These are phyloP conservation scores for Nipponacmea schrenckii DNA, from an alignment of 2,888 invertebrate species.

Conservation along the genomic window DNA sequence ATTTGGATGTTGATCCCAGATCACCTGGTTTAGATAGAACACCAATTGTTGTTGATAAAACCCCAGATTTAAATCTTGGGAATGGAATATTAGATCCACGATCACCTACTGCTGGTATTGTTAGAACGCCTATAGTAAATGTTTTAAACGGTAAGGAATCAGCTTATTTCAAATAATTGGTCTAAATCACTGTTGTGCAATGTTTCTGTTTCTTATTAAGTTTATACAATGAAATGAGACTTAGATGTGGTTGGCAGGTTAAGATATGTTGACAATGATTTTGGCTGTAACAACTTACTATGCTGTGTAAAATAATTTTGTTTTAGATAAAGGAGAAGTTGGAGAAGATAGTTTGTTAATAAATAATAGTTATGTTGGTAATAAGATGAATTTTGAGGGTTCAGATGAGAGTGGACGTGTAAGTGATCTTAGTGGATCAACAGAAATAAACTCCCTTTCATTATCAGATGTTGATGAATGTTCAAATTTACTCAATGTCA, in stretches of 20 bases:
- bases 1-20: slow-evolving; percentile 46
- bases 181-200: too few species aligned
- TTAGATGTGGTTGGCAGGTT: too few species aligned
- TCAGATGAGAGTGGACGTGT: slow-evolving; percentile 2
- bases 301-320: too few species aligned
- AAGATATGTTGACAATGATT: too few species aligned
- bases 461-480: slow-evolving; percentile 18
- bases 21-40: slow-evolving; percentile 51
- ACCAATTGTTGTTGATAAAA: slow-evolving; percentile 54
- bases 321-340: background rate
- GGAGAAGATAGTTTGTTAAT: background rate
- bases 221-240: too few species aligned
- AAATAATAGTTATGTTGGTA: background rate
- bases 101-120: slow-evolving; percentile 41
- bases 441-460: slow-evolving; percentile 12
- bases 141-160: slow-evolving; percentile 4
- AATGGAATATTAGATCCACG: slow-evolving; percentile 37
- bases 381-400: background rate
- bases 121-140: slow-evolving; percentile 40
- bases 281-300: too few species aligned
- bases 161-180: too few species aligned
- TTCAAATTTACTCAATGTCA: slow-evolving; percentile 7
- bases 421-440: background rate
- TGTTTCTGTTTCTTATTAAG: too few species aligned
- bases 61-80: slow-evolving; percentile 30